Percentiles rank a stretch among this genome's conserved stretches.
phyloP scores from a whole-genome alignment of 2,888 invertebrate species.

The Lasioglossum lativentre region DNA sequence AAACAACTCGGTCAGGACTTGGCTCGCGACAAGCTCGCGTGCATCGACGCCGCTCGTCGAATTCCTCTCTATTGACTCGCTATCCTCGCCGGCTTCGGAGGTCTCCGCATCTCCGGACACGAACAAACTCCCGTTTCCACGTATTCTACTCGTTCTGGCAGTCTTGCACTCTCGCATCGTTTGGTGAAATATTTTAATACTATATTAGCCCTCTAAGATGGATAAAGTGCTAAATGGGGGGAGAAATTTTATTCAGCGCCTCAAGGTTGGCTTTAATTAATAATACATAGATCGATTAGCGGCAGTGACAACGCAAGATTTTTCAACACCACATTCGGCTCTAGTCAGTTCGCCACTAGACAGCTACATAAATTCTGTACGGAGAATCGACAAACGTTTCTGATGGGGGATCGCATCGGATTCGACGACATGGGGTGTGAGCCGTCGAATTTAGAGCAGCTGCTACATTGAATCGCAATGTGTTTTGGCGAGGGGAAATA shows the following conservation, averaged over 20 bases:
- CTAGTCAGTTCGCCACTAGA: too few species aligned
- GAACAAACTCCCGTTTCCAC: not conserved
- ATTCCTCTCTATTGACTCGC: conserved; percentile 17
- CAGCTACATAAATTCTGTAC: not conserved
- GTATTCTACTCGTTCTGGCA: not conserved
- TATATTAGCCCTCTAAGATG: not conserved
- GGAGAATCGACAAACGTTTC: not conserved
- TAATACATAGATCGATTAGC: not conserved
- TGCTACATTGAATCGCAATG: not conserved
- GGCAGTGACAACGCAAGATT: too few species aligned
- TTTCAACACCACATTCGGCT: too few species aligned
- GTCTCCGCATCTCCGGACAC: not conserved
- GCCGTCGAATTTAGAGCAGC: not conserved
- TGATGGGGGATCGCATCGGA: not conserved
- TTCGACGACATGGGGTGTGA: not conserved
- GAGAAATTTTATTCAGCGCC: too few species aligned
- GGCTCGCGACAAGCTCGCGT: conserved; percentile 24
- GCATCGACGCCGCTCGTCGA: conserved; percentile 11
- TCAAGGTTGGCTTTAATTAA: too few species aligned
- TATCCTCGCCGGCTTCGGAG: not conserved
- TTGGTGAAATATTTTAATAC: not conserved
- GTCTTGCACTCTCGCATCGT: not conserved
- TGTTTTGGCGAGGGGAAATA: not conserved
- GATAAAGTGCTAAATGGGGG: too few species aligned
- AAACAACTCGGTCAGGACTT: conserved; percentile 57